Percentiles rank a stretch among this genome's conserved stretches.
These are phyloP conservation scores for Atractosteus spatula DNA, from an alignment of 2,113 vertebrate genomes.

Conservation along the genomic window DNA sequence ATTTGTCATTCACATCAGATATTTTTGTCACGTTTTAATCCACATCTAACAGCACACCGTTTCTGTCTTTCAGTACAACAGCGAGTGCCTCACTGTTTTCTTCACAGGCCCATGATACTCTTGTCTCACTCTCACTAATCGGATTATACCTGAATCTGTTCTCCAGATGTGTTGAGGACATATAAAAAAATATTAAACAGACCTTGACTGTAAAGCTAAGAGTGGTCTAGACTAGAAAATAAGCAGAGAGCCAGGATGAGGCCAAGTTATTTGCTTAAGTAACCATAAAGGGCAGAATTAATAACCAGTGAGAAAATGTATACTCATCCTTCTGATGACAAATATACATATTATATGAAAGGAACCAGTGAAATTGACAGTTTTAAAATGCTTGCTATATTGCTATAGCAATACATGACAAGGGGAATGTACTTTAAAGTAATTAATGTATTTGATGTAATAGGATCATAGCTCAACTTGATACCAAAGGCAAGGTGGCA, in stretches of 20 bases:
- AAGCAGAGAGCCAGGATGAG: neutral
- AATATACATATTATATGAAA: slow-evolving; percentile 26
- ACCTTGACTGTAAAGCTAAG: slow-evolving; percentile 2
- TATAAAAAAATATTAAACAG: neutral
- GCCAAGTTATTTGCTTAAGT: neutral
- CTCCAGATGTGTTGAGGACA: neutral
- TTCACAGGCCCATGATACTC: slow-evolving; percentile 6
- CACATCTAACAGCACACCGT: slow-evolving; percentile 9
- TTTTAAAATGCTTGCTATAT: slow-evolving; percentile 6
- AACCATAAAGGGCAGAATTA: slow-evolving; percentile 1
- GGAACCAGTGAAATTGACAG: slow-evolving; percentile 17
- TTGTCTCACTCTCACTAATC: neutral
- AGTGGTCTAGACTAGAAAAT: neutral
- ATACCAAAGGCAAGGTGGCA: slow-evolving; percentile 13
- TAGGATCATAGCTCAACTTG: slow-evolving; percentile 2
- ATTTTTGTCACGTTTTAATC: neutral
- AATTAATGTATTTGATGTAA: neutral
- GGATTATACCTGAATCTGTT: neutral
- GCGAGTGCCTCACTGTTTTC: neutral
- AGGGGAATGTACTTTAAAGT: slow-evolving; percentile 2
- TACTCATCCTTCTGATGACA: neutral
- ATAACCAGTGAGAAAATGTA: slow-evolving; percentile 4
- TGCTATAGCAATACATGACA: slow-evolving; percentile 12
- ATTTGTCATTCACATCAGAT: neutral
- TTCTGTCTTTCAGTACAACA: too few species aligned